These are phyloP conservation scores for Clitarchus hookeri DNA, from an alignment of 2,888 invertebrate species.

Conservation along the genomic window DNA sequence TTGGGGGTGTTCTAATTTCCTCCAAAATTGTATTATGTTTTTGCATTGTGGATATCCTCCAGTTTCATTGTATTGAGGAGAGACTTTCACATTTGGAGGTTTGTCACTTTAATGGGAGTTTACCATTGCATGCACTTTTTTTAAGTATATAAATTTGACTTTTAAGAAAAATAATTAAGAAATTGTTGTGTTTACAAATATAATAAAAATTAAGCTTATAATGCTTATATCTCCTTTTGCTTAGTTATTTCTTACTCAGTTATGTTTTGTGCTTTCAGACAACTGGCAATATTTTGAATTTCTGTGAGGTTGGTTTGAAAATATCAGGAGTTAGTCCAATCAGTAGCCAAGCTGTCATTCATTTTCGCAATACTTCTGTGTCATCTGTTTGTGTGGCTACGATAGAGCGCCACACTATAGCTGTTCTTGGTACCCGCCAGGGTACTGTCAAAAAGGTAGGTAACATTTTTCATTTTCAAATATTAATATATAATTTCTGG, in stretches of 20 bases:
- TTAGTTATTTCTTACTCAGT: neutral
- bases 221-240: neutral
- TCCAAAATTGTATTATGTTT: too few species aligned
- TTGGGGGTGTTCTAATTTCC: too few species aligned
- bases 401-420: slow-evolving; percentile 90
- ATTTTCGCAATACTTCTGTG: slow-evolving; percentile 78
- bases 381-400: slow-evolving; percentile 86
- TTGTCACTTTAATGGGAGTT: too few species aligned
- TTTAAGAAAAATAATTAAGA: too few species aligned
- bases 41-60: too few species aligned
- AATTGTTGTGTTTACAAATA: too few species aligned
- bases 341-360: slow-evolving; percentile 72
- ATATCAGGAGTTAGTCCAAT: slow-evolving; percentile 89
- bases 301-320: slow-evolving; percentile 90
- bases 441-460: slow-evolving; percentile 84
- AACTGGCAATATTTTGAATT: slow-evolving; percentile 87
- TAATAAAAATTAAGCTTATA: too few species aligned
- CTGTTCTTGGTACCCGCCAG: slow-evolving; percentile 87
- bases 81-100: too few species aligned
- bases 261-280: slow-evolving; percentile 58
- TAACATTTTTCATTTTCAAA: neutral
- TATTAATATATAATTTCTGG: neutral
- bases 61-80: too few species aligned
- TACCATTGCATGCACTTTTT: too few species aligned
- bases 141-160: too few species aligned